These are phyloP conservation scores for Drosophila quinaria DNA, from an alignment of 2,888 invertebrate genomes.

Conservation along the genomic window DNA sequence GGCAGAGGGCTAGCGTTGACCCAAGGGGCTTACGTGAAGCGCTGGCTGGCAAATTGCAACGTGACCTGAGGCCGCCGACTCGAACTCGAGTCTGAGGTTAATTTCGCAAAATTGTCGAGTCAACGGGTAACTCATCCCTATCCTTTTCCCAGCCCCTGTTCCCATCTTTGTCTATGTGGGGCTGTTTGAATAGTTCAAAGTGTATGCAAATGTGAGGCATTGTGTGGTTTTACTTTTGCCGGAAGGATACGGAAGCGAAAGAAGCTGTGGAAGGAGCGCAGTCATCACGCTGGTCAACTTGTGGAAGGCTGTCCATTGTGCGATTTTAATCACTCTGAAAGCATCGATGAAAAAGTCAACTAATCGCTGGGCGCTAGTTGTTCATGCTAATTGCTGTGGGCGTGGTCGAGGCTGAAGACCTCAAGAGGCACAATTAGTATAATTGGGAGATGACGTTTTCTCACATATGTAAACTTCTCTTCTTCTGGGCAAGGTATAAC, in stretches of 20 bases:
- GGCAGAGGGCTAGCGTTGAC: slow-evolving; percentile 46
- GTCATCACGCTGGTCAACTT: slow-evolving; percentile 68
- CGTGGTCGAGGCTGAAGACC: slow-evolving; percentile 43
- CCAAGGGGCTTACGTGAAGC: slow-evolving; percentile 72
- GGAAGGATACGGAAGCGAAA: slow-evolving; percentile 53
- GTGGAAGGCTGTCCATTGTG: slow-evolving; percentile 59
- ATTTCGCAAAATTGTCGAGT: slow-evolving; percentile 83
- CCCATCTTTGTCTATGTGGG: slow-evolving; percentile 4
- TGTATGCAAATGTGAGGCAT: slow-evolving; percentile 79
- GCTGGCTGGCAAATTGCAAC: slow-evolving; percentile 74
- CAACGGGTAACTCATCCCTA: slow-evolving; percentile 62
- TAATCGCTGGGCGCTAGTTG: slow-evolving; percentile 61
- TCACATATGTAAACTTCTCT: neutral
- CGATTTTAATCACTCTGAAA: slow-evolving; percentile 80
- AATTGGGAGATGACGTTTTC: slow-evolving; percentile 28
- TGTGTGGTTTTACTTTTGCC: slow-evolving; percentile 79
- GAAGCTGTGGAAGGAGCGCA: slow-evolving; percentile 20
- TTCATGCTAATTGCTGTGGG: slow-evolving; percentile 59
- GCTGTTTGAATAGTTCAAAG: slow-evolving; percentile 70
- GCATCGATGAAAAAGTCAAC: slow-evolving; percentile 74
- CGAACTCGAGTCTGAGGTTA: slow-evolving; percentile 78
- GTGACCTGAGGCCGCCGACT: slow-evolving; percentile 79
- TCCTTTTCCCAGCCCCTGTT: neutral
- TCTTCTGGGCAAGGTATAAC: neutral
- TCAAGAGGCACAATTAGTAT: slow-evolving; percentile 48